Evolutionary conservation across 2,797 vertebrate genomes (phyloP).

Genomic region (Pseudochaenichthys georgianus): DNA sequence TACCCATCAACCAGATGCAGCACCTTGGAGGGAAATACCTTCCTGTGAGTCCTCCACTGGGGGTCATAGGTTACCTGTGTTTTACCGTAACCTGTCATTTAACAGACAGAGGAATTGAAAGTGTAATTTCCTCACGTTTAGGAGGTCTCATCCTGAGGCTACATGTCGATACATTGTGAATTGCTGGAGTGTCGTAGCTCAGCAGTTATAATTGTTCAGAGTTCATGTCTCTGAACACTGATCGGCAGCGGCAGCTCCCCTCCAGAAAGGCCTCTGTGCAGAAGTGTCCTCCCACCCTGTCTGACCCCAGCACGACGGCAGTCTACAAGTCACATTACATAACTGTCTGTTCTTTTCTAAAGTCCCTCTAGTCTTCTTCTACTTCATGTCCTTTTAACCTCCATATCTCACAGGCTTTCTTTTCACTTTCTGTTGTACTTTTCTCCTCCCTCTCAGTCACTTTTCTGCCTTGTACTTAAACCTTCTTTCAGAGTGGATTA

Average conservation of each 20-base stretch:
- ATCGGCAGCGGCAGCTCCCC: constrained; percentile 64
- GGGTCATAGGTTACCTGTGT: neutral
- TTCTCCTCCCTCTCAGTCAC: neutral
- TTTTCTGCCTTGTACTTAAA: neutral
- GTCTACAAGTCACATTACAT: constrained; percentile 66
- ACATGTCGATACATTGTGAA: constrained; percentile 13
- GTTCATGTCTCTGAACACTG: constrained; percentile 36
- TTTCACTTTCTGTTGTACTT: neutral
- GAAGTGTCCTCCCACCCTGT: constrained; percentile 57
- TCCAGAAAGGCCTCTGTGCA: constrained; percentile 63
- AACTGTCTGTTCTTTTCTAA: constrained; percentile 40
- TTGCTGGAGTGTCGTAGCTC: constrained; percentile 27
- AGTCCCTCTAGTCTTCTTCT: constrained; percentile 2
- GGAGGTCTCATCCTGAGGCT: neutral
- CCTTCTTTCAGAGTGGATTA: neutral
- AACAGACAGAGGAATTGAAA: neutral
- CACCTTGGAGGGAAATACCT: neutral
- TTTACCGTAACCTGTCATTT: neutral
- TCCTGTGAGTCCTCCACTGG: neutral
- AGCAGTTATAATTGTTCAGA: constrained; percentile 27
- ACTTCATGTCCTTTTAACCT: constrained; percentile 15
- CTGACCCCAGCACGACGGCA: constrained; percentile 53
- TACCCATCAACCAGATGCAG: neutral
- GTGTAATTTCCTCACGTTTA: constrained; percentile 14
- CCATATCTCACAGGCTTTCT: neutral